A percentile compares a stretch with the other conserved stretches of the same genome.
Conservation (phyloP, 1,140 invertebrate species). For the Hycleus phaleratus region DNA sequence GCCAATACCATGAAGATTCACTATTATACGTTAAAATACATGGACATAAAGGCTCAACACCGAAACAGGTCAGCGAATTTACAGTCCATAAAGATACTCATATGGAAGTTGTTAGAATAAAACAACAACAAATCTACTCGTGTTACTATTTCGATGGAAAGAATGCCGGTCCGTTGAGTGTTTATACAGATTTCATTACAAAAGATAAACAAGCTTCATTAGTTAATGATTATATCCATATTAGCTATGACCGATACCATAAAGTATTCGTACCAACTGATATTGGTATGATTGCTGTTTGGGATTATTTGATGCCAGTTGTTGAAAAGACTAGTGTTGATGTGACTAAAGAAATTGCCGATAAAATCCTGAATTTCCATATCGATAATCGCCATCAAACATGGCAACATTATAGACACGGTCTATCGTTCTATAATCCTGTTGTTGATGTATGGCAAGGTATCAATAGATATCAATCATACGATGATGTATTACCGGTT, state of each 20-base stretch:
- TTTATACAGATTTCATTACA: background rate
- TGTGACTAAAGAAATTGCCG: conserved; percentile 24
- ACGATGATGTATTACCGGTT: conserved; percentile 34
- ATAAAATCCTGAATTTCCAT: conserved; percentile 31
- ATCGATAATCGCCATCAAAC: conserved; percentile 15
- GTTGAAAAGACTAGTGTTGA: conserved; percentile 27
- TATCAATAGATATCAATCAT: conserved; percentile 27
- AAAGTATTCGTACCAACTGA: conserved; percentile 35
- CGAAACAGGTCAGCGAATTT: background rate
- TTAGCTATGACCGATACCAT: conserved; percentile 4
- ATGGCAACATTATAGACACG: conserved; percentile 13
- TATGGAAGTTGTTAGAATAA: background rate
- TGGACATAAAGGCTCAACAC: background rate
- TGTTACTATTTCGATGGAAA: background rate
- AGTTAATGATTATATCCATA: background rate
- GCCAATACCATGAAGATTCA: background rate
- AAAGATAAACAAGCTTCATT: background rate
- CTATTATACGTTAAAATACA: conserved; percentile 3
- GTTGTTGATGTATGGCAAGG: conserved; percentile 27
- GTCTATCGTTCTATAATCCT: conserved; percentile 29
- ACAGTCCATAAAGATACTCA: background rate
- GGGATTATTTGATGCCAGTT: conserved; percentile 33
- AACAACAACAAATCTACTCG: background rate
- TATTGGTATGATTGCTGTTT: conserved; percentile 39
- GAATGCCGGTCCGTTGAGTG: background rate